Percentiles rank a stretch among this genome's conserved stretches.
Conservation (phyloP, 2,797 vertebrate species). For the Pseudotriccus pelzelni region DNA sequence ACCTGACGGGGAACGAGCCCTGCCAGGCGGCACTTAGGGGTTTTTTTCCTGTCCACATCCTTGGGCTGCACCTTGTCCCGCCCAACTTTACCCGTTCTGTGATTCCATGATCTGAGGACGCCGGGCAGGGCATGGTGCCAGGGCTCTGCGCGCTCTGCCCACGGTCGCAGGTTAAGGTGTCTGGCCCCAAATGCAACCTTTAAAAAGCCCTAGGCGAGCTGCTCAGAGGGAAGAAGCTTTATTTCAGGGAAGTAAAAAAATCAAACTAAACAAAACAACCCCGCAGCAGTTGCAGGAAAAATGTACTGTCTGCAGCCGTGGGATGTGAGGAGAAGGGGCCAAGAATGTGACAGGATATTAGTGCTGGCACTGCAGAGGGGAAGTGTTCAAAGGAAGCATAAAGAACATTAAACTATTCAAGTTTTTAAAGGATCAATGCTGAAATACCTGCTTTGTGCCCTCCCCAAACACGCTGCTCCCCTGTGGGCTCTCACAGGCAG, state of each 20-base stretch:
- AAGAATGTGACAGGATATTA: neutral
- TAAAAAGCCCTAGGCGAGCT: neutral
- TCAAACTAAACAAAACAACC: neutral
- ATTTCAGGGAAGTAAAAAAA: neutral
- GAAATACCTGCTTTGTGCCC: neutral
- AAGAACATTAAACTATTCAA: neutral
- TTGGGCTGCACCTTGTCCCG: neutral
- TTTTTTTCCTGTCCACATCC: neutral
- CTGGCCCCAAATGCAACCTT: accelerated
- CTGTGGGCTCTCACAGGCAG: accelerated
- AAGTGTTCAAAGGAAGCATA: neutral
- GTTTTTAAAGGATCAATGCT: neutral
- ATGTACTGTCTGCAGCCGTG: accelerated
- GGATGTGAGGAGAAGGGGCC: accelerated
- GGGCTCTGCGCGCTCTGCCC: neutral
- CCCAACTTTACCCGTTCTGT: accelerated
- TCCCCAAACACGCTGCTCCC: neutral
- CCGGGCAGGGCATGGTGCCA: neutral
- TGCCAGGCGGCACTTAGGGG: accelerated
- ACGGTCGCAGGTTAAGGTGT: accelerated
- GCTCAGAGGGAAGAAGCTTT: neutral
- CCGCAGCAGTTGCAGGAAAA: accelerated
- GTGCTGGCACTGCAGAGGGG: neutral
- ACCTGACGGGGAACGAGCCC: accelerated
- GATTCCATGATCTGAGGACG: accelerated